These are phyloP conservation scores for Scaptomyza flava DNA, from an alignment of 2,888 invertebrate species.

Conservation along the genomic window DNA sequence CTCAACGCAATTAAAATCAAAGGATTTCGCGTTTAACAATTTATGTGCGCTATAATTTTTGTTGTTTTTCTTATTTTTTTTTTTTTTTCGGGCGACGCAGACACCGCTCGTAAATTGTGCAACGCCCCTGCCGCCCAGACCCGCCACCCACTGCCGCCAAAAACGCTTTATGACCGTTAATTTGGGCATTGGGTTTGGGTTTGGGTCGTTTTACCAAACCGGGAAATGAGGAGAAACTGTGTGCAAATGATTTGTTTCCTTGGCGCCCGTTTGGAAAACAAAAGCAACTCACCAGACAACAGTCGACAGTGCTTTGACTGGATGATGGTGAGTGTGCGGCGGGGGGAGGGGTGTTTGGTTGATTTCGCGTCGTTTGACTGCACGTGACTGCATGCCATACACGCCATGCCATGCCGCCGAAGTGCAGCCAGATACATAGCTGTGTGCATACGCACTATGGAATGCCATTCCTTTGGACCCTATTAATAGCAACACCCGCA, in stretches of 20 bases:
- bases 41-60: conserved; percentile 80
- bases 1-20: conserved; percentile 80
- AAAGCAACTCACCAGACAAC: conserved; percentile 69
- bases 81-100: conserved; percentile 48
- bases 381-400: conserved; percentile 74
- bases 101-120: conserved; percentile 68
- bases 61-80: conserved; percentile 4
- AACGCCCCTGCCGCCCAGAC: neutral
- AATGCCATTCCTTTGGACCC: conserved; percentile 28
- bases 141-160: conserved; percentile 40
- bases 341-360: conserved; percentile 11
- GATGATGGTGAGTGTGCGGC: neutral
- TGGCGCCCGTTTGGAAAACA: conserved; percentile 77
- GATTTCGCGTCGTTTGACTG: conserved; percentile 42
- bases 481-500: neutral
- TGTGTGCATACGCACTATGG: conserved; percentile 37
- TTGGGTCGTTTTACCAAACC: conserved; percentile 1
- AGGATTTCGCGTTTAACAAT: conserved; percentile 80
- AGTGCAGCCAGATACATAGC: conserved; percentile 25
- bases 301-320: neutral
- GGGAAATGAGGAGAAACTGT: conserved; percentile 30
- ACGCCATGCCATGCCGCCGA: conserved; percentile 42
- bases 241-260: conserved; percentile 82
- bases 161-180: conserved; percentile 78
- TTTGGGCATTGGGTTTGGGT: conserved; percentile 40